phyloP scores from a whole-genome alignment of 2,113 vertebrate species.

The Toxotes chatareus region DNA sequence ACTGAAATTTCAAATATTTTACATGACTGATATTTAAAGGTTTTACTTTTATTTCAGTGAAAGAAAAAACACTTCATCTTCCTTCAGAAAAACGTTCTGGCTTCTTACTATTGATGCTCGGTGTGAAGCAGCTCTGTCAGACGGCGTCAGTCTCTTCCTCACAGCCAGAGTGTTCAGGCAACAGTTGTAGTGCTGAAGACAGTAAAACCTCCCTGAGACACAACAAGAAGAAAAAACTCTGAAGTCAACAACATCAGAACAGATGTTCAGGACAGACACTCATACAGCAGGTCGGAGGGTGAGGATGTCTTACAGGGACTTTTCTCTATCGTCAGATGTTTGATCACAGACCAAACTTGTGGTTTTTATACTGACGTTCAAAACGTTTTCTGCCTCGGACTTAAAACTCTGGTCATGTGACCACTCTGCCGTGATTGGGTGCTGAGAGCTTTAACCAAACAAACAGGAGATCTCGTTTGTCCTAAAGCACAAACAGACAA shows the following conservation, averaged over 20 bases:
- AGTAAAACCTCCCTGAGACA: slow-evolving; percentile 93
- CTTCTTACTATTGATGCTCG: slow-evolving; percentile 44
- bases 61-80: background rate
- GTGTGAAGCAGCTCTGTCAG: slow-evolving; percentile 78
- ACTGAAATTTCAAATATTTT: too few species aligned
- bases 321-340: background rate
- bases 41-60: too few species aligned
- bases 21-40: too few species aligned
- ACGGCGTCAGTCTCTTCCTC: slow-evolving; percentile 86
- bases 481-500: slow-evolving; percentile 31
- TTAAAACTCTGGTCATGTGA: slow-evolving; percentile 48
- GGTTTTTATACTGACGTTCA: slow-evolving; percentile 42
- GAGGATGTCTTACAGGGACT: background rate
- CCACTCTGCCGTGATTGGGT: slow-evolving; percentile 39
- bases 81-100: background rate
- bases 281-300: background rate
- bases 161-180: slow-evolving; percentile 81
- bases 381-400: slow-evolving; percentile 1
- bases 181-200: slow-evolving; percentile 90
- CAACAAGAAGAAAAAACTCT: background rate
- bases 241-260: background rate
- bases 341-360: background rate
- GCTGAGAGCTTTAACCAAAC: background rate
- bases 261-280: background rate
- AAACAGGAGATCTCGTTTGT: background rate